phyloP scores from a whole-genome alignment of 2,797 vertebrate genomes.

The Leptodon cayanensis region DNA sequence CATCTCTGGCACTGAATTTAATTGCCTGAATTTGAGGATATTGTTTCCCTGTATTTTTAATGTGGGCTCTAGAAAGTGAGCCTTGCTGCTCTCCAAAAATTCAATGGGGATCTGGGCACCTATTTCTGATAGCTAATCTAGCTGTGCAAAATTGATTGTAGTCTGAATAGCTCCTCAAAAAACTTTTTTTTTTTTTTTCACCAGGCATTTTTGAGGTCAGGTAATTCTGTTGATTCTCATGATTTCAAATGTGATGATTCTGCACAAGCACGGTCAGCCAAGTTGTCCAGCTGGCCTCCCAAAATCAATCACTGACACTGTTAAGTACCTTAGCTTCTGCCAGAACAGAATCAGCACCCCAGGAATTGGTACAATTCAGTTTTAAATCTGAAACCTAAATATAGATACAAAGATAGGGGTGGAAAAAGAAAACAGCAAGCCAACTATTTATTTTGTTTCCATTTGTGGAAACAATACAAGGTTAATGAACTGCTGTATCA shows the following conservation, averaged over 20 bases:
- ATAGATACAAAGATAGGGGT: neutral
- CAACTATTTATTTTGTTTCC: neutral
- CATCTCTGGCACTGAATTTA: neutral
- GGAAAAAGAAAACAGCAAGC: neutral
- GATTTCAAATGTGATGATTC: neutral
- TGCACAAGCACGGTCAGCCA: neutral
- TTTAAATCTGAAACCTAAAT: neutral
- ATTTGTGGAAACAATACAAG: neutral
- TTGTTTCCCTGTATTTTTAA: neutral
- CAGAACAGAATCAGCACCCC: neutral
- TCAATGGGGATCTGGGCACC: neutral
- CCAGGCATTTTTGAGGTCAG: neutral
- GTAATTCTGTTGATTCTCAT: neutral
- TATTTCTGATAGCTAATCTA: neutral
- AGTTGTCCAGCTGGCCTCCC: neutral
- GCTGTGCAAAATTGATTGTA: neutral
- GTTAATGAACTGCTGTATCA: neutral
- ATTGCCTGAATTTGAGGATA: neutral
- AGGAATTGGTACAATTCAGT: neutral
- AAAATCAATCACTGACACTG: neutral
- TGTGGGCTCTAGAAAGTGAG: neutral
- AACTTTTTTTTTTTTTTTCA: neutral
- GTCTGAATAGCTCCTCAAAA: neutral
- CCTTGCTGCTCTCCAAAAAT: neutral
- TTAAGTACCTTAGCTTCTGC: neutral